Evolutionary conservation across 2,888 invertebrate genomes (phyloP), one percentile per base, ranked within the genome.

Genomic region (Coelinius sp.): DNA sequence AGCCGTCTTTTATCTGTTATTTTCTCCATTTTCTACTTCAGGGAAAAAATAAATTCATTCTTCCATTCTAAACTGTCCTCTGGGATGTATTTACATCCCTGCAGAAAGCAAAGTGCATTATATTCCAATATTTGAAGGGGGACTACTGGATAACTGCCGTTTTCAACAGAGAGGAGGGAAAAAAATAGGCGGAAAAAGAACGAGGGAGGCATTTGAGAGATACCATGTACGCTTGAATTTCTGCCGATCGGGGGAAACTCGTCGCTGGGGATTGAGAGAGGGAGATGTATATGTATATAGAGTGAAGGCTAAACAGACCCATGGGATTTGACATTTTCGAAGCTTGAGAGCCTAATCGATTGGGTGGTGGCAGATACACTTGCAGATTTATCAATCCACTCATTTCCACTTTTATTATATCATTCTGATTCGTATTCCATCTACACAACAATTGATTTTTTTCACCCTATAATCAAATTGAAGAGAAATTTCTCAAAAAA

Each of bases 331-430:
- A 75, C 75, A 76, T 79, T 80, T 81, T 79, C 80, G 78, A 81
- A 83, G 78, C 81, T 83, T 81, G 80, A 83, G 82, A 83, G 83
- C 83, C 83, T 85, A 84, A 86, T 85, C 86, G 83, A 84, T 83
- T 82, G 78, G 77, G 78, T 78, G 74, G 44, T 31, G 46, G 64
- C 52, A 68, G 49, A 73, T 70, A 62, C n/a, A 35, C 20, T 63
- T 27, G 17, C n/a, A 63, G 67, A 67, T 63, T 67, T 7, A 35
- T 4, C 35, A 63, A 70, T 69, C 35, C 59, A 46, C n/a, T n/a
- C 17, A 27, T 27, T n/a, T n/a, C n/a, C n/a, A n/a, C n/a, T n/a
- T 66, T 24, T 3, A 46, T 46, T 46, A 10, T 38, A 10, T 38
- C 10, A n/a, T 41, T 41, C n/a, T n/a, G n/a, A 41, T 41, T 41